Evolutionary conservation across 2,113 vertebrate species (phyloP).

Genomic region (Carassius carassius): DNA sequence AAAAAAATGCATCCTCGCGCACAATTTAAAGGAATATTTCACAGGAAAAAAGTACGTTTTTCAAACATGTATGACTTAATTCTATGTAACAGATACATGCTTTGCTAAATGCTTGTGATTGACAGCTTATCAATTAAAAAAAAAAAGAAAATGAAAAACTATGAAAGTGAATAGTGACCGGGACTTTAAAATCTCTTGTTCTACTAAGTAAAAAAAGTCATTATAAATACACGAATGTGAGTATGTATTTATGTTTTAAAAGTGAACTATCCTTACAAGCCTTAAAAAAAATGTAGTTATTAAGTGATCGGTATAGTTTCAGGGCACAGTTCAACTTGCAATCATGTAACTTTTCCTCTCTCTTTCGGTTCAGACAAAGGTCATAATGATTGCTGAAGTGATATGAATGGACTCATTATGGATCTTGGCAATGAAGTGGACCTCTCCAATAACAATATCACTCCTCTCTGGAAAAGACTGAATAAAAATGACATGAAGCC

Average conservation of each 20-base stretch:
- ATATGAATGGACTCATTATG: constrained; percentile 69
- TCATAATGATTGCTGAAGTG: constrained; percentile 47
- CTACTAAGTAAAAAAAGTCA: background rate
- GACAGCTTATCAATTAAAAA: background rate
- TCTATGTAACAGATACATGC: background rate
- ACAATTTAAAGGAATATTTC: background rate
- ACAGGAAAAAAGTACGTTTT: background rate
- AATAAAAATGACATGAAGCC: constrained; percentile 55
- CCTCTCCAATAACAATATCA: constrained; percentile 74
- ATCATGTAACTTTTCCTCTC: constrained; percentile 14
- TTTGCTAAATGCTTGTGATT: background rate
- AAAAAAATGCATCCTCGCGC: no score
- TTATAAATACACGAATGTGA: background rate
- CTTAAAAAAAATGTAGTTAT: background rate
- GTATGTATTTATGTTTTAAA: background rate
- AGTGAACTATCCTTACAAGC: background rate
- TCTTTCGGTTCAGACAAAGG: constrained; percentile 42
- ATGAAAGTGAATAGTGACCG: background rate
- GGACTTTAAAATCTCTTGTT: background rate
- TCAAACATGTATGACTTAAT: background rate
- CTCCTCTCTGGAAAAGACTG: constrained; percentile 79
- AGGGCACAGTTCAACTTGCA: background rate
- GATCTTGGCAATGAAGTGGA: constrained; percentile 83
- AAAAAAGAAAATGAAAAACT: background rate
- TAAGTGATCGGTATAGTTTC: background rate